A percentile compares a stretch with the other conserved stretches of the same genome.
Conservation (phyloP, 2,113 vertebrate species). For the Phalacrocorax pelagicus region DNA sequence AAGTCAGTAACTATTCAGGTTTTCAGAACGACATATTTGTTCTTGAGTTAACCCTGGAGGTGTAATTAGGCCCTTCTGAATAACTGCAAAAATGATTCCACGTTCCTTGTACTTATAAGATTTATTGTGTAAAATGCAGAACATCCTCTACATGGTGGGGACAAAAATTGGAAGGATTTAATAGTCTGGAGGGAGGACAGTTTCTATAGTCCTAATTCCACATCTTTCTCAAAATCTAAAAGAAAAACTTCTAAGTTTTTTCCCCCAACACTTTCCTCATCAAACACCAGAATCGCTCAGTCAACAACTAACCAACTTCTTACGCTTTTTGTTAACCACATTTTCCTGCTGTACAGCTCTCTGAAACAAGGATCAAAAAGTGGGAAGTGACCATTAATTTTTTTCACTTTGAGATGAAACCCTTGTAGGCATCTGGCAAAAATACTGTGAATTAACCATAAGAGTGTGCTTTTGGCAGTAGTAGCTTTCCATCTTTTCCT, state of each 20-base stretch:
- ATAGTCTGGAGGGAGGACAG: neutral
- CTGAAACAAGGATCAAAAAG: neutral
- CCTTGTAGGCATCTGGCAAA: neutral
- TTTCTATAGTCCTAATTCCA: neutral
- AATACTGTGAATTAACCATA: neutral
- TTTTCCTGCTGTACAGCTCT: neutral
- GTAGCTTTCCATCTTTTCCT: neutral
- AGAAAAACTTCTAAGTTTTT: neutral
- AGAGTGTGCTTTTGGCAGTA: neutral
- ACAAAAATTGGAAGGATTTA: neutral
- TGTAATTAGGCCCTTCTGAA: neutral
- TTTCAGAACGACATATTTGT: neutral
- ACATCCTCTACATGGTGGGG: neutral
- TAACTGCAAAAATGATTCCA: neutral
- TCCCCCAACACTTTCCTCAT: neutral
- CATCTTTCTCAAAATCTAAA: neutral
- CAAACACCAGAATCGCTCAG: neutral
- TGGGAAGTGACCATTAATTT: neutral
- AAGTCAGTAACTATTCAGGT: neutral
- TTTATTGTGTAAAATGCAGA: neutral
- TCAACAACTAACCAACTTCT: neutral
- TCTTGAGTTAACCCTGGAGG: neutral
- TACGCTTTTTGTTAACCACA: neutral
- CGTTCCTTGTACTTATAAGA: neutral
- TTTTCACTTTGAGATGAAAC: neutral